Conservation (phyloP, 2,888 invertebrate genomes). For the Vanessa cardui region DNA sequence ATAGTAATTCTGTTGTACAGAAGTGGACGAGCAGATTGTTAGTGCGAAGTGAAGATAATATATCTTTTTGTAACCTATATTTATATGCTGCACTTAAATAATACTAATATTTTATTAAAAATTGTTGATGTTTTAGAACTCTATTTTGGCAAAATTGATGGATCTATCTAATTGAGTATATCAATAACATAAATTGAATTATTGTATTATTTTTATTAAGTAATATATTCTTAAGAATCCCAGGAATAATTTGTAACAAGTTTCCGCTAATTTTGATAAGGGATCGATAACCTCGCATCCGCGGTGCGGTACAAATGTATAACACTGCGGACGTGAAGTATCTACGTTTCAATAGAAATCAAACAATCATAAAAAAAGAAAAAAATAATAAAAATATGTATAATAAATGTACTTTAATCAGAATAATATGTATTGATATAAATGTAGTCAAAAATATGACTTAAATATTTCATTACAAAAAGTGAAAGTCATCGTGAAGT, state of each 20-base stretch:
- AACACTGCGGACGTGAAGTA: slow-evolving; percentile 1
- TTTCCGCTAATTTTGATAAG: slow-evolving; percentile 62
- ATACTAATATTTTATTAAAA: no score
- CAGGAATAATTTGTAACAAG: slow-evolving; percentile 42
- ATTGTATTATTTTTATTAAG: slow-evolving; percentile 15
- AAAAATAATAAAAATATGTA: neutral
- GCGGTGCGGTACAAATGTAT: slow-evolving; percentile 51
- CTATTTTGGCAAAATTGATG: no score
- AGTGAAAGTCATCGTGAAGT: neutral
- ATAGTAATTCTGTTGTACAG: slow-evolving; percentile 45
- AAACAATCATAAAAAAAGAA: neutral
- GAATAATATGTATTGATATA: no score
- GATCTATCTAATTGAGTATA: no score
- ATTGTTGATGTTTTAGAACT: no score
- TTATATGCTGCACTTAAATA: no score
- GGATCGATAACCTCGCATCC: slow-evolving; percentile 70
- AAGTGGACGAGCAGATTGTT: slow-evolving; percentile 3
- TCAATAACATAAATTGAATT: neutral
- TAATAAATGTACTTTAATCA: neutral
- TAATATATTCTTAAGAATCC: slow-evolving; percentile 32
- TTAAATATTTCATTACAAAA: neutral
- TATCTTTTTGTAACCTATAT: no score
- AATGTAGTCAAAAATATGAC: no score
- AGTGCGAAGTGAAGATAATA: no score
- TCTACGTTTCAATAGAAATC: neutral